Base-by-base conservation (phyloP, 2,888 invertebrate species). In the Cephus runcator region DNA sequence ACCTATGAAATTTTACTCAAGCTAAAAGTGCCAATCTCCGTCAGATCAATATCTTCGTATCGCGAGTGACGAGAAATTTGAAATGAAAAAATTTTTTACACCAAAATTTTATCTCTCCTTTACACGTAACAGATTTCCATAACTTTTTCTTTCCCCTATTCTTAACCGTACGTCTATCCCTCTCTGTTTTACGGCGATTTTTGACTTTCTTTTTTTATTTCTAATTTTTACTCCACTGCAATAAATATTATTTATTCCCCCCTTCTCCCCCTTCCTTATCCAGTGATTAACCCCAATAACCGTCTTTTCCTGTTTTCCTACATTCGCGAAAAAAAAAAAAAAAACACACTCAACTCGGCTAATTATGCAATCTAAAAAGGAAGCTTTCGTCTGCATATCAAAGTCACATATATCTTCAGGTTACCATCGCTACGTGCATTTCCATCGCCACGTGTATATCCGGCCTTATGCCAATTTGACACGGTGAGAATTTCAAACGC, bases 291-390 rank as follows among this genome's bases (percentile, higher is more conserved):
- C 23, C 23, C 23, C 56, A 1, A 15, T 56, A 23, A 56, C 56
- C 23, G 2, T 56, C 23, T 9, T 23, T 23, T 56, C 23, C 56
- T 9, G 56, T 56, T 56, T 9, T 9, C 9, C 56, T 23, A 56
- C 1, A 23, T 4, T 33, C 33, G 33, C 33, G 33, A 12, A 35
- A 23, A 56, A 56, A 56, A 23, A 12, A 35, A 23, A 56, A 56
- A 56, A 23, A 2, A 23, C 23, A 6, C 9, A 23, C 1, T 56
- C 23, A 0, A 9, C 56, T 56, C 9, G 56, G 23, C 56, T 56
- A 71, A 33, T 71, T 71, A 71, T 71, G 71, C 11, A 71, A 71
- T 71, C 71, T 71, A 71, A 15, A 71, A 71, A 71, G 71, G 71
- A 71, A 71, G 71, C 71, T 15, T 71, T 71, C 33, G 34, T 34